A percentile compares a stretch with the other conserved stretches of the same genome.
Conservation (phyloP, 2,113 vertebrate genomes). For the Gadus macrocephalus region DNA sequence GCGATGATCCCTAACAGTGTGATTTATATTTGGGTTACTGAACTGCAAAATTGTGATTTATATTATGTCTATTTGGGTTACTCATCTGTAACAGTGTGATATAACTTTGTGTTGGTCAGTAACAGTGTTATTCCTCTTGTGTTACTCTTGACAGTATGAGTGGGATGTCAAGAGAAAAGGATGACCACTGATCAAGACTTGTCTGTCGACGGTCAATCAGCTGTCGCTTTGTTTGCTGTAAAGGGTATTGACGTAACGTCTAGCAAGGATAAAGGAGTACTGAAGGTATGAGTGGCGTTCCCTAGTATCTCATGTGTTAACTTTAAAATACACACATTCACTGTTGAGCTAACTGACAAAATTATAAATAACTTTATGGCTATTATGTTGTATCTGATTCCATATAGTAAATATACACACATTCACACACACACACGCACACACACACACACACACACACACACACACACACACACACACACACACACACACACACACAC, state of each 20-base stretch:
- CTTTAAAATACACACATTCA: neutral
- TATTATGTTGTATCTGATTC: too few relatives aligned
- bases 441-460: neutral
- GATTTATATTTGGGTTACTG: too few relatives aligned
- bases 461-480: too few relatives aligned
- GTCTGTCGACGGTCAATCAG: conserved; percentile 71
- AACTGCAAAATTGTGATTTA: too few relatives aligned
- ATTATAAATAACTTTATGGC: too few relatives aligned
- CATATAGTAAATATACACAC: too few relatives aligned
- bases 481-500: too few relatives aligned
- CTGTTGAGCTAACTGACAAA: neutral
- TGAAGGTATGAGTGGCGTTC: conserved; percentile 76
- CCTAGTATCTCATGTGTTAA: neutral
- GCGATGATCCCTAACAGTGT: too few relatives aligned
- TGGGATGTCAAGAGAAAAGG: conserved; percentile 42
- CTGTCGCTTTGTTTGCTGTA: conserved; percentile 65
- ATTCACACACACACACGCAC: neutral
- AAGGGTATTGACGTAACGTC: conserved; percentile 83
- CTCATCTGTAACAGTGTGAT: too few relatives aligned
- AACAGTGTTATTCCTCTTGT: too few relatives aligned
- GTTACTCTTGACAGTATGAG: conserved; percentile 37
- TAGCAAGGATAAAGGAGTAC: conserved; percentile 82
- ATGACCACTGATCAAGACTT: conserved; percentile 89
- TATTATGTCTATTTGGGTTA: too few relatives aligned
- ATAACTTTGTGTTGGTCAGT: too few relatives aligned